phyloP scores from a whole-genome alignment of 2,888 invertebrate species.

The Psococerastis gibbosa region DNA sequence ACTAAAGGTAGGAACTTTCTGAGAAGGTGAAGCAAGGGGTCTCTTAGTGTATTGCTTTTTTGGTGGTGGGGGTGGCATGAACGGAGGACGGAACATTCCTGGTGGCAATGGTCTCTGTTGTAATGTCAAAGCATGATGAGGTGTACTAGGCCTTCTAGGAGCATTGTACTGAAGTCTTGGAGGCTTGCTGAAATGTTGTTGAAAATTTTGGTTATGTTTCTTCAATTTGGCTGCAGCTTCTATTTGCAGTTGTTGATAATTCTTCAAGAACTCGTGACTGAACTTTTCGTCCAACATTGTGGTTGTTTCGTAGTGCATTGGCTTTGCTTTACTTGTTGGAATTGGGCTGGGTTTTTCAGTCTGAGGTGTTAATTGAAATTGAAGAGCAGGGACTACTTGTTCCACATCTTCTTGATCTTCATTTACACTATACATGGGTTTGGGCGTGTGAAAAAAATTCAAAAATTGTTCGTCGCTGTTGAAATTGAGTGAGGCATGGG shows the following conservation, averaged over 20 bases:
- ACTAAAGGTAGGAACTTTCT: neutral
- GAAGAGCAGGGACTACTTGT: neutral
- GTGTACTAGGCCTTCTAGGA: neutral
- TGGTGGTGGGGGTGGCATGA: neutral
- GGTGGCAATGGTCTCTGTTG: slow-evolving; percentile 5
- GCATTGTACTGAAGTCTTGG: slow-evolving; percentile 1
- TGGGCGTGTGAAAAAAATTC: slow-evolving; percentile 13
- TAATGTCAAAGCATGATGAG: slow-evolving; percentile 4
- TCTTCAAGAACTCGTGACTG: slow-evolving; percentile 5
- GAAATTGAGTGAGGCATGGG: neutral
- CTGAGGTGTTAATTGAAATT: slow-evolving; percentile 13
- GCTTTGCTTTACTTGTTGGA: neutral
- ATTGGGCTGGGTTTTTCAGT: slow-evolving; percentile 15
- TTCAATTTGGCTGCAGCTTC: slow-evolving; percentile 3
- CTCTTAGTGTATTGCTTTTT: neutral
- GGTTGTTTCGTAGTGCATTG: neutral
- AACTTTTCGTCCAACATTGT: neutral
- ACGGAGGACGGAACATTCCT: slow-evolving; percentile 5
- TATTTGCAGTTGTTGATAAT: slow-evolving; percentile 1
- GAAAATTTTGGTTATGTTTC: slow-evolving; percentile 2
- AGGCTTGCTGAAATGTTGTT: neutral
- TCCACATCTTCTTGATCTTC: slow-evolving; percentile 22
- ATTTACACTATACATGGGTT: slow-evolving; percentile 24
- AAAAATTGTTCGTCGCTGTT: slow-evolving; percentile 8
- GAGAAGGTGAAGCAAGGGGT: neutral